Base-by-base conservation (phyloP, 2,113 vertebrate genomes). In the Danio rerio region DNA sequence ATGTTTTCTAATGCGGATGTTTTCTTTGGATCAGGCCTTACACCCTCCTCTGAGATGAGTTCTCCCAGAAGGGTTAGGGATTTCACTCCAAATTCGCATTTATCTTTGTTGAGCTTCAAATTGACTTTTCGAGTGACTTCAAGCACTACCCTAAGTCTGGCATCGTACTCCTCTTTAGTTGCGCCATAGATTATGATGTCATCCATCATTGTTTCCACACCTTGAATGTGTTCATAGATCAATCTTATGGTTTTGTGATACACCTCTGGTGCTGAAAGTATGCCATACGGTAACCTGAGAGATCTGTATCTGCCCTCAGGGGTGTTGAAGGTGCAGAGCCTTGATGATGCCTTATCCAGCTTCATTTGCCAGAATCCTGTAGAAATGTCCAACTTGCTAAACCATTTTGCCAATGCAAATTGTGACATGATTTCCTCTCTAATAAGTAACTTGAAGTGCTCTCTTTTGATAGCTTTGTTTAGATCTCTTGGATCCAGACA, bases 391-490 rank as follows among this genome's bases (percentile, higher is more conserved):
- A 58, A n/a, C 55, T 85, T 87, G 43, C 81, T 86, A 10, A 80
- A 88, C 47, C 58, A 86, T 40, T 86, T 85, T 0, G 82, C 74
- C 52, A 70, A 53, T 45, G 76, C 87, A 78, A 88, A 86, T 77
- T 83, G 75, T 8, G 81, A 66, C 83, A 85, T 81, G 1, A 83
- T 83, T n/a, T 87, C 72, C 16, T 85, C 76, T 11, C 82, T 40
- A 11, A 78, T 80, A 7, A 68, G 66, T 43, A 88, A 62, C 21
- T 87, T 84, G 55, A 78, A 86, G 15, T 88, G 87, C 18, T 88
- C 78, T 16, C 61, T 16, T 45, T 83, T 83, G 3, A 87, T 65
- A 7, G 84, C 84, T 55, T 59, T 87, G 13, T 87, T 87, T 3
- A 84, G 74, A 58, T 86, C 78, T 63, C 79, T 86, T 0, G 86